Evolutionary conservation across 2,888 invertebrate species (phyloP).

Genomic region (Cataglyphis rosenhaueri): DNA sequence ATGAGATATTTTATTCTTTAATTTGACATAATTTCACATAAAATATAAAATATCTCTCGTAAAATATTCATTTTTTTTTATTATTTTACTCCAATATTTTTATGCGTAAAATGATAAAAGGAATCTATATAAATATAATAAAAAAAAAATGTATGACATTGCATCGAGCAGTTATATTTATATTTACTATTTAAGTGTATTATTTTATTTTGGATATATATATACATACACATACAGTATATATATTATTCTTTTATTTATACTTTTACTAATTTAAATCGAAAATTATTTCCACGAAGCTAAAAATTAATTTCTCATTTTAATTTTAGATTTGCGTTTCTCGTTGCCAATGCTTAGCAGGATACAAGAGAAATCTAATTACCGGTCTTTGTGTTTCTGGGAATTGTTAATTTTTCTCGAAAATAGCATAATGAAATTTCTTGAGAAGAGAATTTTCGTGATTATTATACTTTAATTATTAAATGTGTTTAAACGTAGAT

Average conservation of each 20-base stretch:
- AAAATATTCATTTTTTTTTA: too few species aligned
- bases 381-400: constrained; percentile 19
- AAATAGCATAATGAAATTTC: background rate
- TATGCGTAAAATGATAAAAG: too few species aligned
- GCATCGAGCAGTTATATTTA: too few species aligned
- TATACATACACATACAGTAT: too few species aligned
- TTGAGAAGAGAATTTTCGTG: background rate
- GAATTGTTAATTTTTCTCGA: background rate
- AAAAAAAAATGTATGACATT: too few species aligned
- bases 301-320: background rate
- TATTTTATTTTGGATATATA: background rate
- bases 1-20: too few species aligned
- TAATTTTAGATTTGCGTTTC: constrained; percentile 32
- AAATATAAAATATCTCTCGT: too few species aligned
- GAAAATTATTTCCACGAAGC: background rate
- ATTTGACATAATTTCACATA: too few species aligned
- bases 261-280: background rate
- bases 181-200: background rate
- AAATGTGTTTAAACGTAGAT: background rate
- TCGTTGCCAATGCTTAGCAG: constrained; percentile 29
- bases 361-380: constrained; percentile 3
- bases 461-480: background rate
- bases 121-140: background rate
- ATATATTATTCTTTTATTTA: too few species aligned
- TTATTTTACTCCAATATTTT: too few species aligned